Percentiles rank a stretch among this genome's conserved stretches.
These are phyloP conservation scores for Trissolcus basalis DNA, from an alignment of 1,140 invertebrate genomes.

Conservation along the genomic window DNA sequence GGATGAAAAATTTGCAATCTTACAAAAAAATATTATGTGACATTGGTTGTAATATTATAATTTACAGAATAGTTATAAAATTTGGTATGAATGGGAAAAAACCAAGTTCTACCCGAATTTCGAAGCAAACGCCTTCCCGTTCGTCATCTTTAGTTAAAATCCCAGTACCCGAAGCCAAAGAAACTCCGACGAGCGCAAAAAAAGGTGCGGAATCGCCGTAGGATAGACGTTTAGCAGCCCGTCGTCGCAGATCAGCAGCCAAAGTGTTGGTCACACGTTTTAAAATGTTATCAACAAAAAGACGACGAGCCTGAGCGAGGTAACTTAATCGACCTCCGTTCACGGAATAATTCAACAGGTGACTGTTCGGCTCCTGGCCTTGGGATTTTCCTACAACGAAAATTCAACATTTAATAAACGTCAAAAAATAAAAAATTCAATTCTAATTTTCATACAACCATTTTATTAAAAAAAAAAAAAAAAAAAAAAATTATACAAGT, in stretches of 20 bases:
- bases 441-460: neutral
- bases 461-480: no score
- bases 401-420: no score
- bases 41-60: no score
- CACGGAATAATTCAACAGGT: constrained; percentile 60
- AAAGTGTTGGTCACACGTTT: constrained; percentile 82
- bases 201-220: constrained; percentile 84
- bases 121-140: constrained; percentile 85
- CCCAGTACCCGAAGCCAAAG: constrained; percentile 83
- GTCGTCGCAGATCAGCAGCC: constrained; percentile 79
- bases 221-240: constrained; percentile 80
- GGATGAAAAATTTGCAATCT: no score
- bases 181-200: constrained; percentile 85
- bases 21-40: no score
- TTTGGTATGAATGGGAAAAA: neutral
- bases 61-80: neutral
- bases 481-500: no score
- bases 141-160: constrained; percentile 88
- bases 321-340: constrained; percentile 73
- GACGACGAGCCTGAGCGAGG: constrained; percentile 78
- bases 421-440: neutral
- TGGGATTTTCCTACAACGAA: constrained; percentile 67
- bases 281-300: constrained; percentile 83
- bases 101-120: constrained; percentile 79
- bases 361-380: constrained; percentile 67